Percentiles rank a stretch among this genome's conserved stretches.
phyloP scores from a whole-genome alignment of 1,140 invertebrate genomes.

The Armadillidium nasatum region DNA sequence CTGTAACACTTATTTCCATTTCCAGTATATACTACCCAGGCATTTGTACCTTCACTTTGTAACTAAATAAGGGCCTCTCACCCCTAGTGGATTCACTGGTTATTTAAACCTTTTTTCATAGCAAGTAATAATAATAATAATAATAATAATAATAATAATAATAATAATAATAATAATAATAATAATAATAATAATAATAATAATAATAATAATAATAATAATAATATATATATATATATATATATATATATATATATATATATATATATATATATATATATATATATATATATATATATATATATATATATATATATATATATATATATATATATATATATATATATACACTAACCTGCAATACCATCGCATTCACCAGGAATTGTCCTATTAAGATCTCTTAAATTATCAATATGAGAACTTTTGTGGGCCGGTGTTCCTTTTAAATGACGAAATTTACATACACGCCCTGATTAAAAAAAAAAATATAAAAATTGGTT shows the following conservation, averaged over 20 bases:
- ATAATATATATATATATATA: not conserved
- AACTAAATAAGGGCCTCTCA: no score
- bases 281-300: not conserved
- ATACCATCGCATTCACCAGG: conserved; percentile 91
- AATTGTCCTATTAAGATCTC: conserved; percentile 82
- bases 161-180: no score
- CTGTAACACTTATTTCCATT: no score
- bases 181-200: no score
- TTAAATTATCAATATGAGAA: conserved; percentile 84
- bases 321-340: not conserved
- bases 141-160: no score
- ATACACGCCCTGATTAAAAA: conserved; percentile 63
- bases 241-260: conserved; percentile 4
- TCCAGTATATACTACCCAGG: no score
- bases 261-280: conserved; percentile 23
- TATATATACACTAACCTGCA: conserved; percentile 59
- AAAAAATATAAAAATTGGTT: not conserved
- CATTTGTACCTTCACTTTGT: no score
- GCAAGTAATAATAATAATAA: no score
- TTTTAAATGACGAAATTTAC: conserved; percentile 88
- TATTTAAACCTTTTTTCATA: no score
- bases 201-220: no score
- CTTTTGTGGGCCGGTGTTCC: conserved; percentile 83
- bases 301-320: conserved; percentile 23
- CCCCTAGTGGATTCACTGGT: no score